These are phyloP conservation scores for Calephelis nemesis DNA, from an alignment of 1,140 invertebrate species.

Conservation along the genomic window DNA sequence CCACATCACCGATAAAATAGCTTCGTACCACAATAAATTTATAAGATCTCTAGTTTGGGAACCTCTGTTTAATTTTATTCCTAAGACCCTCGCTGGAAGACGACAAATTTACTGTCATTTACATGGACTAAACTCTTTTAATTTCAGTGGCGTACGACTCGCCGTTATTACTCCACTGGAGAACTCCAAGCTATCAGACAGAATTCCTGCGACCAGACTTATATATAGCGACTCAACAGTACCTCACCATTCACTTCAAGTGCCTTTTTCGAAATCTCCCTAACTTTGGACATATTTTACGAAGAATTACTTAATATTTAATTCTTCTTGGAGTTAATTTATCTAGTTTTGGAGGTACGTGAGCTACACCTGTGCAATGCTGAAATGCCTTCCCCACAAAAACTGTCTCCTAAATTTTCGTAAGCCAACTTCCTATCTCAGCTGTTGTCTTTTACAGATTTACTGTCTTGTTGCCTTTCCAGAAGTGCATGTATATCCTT, in stretches of 20 bases:
- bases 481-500: constrained; percentile 10
- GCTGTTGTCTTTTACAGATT: constrained; percentile 1
- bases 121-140: constrained; percentile 35
- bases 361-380: constrained; percentile 4
- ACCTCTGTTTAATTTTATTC: not conserved
- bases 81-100: not conserved
- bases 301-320: constrained; percentile 14
- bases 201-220: constrained; percentile 88
- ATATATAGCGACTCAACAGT: constrained; percentile 81
- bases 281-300: constrained; percentile 29
- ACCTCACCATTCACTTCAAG: constrained; percentile 51
- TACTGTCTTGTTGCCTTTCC: not conserved
- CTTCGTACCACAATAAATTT: no score
- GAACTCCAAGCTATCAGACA: constrained; percentile 83
- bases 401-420: constrained; percentile 9
- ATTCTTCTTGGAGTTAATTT: constrained; percentile 1
- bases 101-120: not conserved
- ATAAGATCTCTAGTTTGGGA: not conserved
- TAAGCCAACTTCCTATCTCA: constrained; percentile 7
- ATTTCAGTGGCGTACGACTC: constrained; percentile 84
- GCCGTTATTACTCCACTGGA: constrained; percentile 85
- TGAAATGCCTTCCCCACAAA: constrained; percentile 4
- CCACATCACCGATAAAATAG: no score
- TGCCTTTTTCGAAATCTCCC: constrained; percentile 50
- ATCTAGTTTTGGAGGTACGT: constrained; percentile 31